Percentiles rank a stretch among this genome's conserved stretches.
Conservation (phyloP, 1,140 invertebrate genomes). For the Chionoecetes opilio region DNA sequence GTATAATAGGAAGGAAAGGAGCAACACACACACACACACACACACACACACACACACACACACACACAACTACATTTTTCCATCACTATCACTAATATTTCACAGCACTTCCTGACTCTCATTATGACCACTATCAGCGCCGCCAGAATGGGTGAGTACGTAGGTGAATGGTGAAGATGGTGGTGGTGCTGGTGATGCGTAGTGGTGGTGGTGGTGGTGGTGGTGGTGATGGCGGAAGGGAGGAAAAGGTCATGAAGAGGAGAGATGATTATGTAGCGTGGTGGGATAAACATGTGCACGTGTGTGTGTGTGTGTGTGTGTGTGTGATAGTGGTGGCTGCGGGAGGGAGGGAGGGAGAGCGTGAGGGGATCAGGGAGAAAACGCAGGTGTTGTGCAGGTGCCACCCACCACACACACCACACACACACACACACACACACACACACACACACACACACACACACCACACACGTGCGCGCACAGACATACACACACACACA, state of each 20-base stretch:
- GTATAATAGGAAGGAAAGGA: background rate
- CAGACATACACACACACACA: background rate
- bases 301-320: background rate
- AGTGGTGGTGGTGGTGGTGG: background rate
- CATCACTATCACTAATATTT: background rate
- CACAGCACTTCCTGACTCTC: background rate
- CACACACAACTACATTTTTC: background rate
- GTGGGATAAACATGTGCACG: too few species aligned
- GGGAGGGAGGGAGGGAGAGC: background rate
- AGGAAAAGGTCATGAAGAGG: background rate
- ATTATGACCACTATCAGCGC: background rate
- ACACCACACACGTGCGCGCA: background rate
- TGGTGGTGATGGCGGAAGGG: background rate
- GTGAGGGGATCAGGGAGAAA: background rate
- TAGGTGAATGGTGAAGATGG: background rate
- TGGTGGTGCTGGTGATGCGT: too few species aligned
- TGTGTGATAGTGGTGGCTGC: background rate
- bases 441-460: background rate
- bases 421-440: constrained; percentile 18
- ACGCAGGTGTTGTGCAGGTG: background rate
- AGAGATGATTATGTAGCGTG: background rate
- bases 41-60: constrained; percentile 37
- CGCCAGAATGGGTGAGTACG: background rate
- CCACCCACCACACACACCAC: background rate
- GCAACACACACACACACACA: background rate